A percentile compares a stretch with the other conserved stretches of the same genome.
Evolutionary conservation across 1,140 invertebrate genomes (phyloP).

Genomic region (Pseudobourletiella spinata): DNA sequence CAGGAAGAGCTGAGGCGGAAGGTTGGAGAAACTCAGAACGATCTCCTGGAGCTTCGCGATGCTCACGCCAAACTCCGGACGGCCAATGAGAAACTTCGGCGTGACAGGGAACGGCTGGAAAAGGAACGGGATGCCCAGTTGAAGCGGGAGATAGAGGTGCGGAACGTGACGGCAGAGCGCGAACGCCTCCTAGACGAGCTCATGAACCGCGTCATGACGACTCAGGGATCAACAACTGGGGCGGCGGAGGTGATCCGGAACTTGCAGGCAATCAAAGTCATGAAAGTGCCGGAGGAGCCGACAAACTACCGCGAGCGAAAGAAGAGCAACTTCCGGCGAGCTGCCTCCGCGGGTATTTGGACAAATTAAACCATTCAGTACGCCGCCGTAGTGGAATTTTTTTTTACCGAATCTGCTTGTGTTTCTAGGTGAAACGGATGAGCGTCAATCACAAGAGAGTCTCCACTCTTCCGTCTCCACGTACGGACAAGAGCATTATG

Average conservation of each 20-base stretch:
- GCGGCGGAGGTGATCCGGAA: conserved; percentile 34
- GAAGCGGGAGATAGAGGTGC: conserved; percentile 45
- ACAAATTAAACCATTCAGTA: too few species aligned
- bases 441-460: conserved; percentile 23
- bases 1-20: conserved; percentile 80
- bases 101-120: conserved; percentile 76
- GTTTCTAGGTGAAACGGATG: conserved; percentile 19
- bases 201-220: conserved; percentile 41
- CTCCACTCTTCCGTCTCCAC: conserved; percentile 7
- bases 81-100: conserved; percentile 79
- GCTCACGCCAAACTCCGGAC: conserved; percentile 82
- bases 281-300: conserved; percentile 23
- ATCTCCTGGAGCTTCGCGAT: conserved; percentile 75
- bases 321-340: conserved; percentile 24
- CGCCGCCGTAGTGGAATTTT: too few species aligned
- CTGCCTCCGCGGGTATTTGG: conserved; percentile 21
- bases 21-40: conserved; percentile 50
- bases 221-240: conserved; percentile 8
- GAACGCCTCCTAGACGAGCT: conserved; percentile 56
- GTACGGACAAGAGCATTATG: conserved; percentile 22
- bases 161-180: conserved; percentile 52
- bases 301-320: conserved; percentile 20
- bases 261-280: conserved; percentile 19
- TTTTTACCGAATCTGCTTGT: too few species aligned
- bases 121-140: conserved; percentile 64